These are phyloP conservation scores for Tauraco hartlaubi DNA, from an alignment of 2,797 vertebrate species.

Conservation along the genomic window DNA sequence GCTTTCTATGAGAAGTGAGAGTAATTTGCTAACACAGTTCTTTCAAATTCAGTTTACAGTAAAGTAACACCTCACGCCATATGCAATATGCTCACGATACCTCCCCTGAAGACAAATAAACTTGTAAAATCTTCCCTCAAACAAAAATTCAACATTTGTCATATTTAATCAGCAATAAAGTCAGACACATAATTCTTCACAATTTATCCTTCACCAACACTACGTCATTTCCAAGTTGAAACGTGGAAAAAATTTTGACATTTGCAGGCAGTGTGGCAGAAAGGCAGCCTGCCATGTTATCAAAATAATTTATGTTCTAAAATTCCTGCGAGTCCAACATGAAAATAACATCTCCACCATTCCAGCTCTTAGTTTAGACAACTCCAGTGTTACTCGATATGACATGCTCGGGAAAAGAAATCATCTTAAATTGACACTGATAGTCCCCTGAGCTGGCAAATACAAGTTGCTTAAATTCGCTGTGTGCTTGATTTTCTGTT, in stretches of 20 bases:
- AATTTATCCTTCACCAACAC: slow-evolving; percentile 67
- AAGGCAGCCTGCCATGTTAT: slow-evolving; percentile 70
- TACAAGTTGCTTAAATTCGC: background rate
- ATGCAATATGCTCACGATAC: background rate
- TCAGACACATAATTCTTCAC: slow-evolving; percentile 44
- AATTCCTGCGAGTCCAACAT: slow-evolving; percentile 63
- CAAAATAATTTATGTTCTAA: slow-evolving; percentile 78
- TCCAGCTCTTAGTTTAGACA: slow-evolving; percentile 63
- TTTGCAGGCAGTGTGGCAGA: slow-evolving; percentile 66
- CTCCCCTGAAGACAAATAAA: slow-evolving; percentile 57
- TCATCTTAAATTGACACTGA: slow-evolving; percentile 22
- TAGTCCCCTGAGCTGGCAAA: background rate
- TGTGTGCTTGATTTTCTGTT: slow-evolving; percentile 15
- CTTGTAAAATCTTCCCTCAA: slow-evolving; percentile 63
- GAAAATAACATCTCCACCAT: slow-evolving; percentile 59
- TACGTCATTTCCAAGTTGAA: slow-evolving; percentile 66
- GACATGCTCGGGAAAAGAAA: slow-evolving; percentile 1
- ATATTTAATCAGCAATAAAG: slow-evolving; percentile 68
- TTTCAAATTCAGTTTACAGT: slow-evolving; percentile 1
- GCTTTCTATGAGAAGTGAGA: background rate
- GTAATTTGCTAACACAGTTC: background rate
- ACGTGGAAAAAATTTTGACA: slow-evolving; percentile 20
- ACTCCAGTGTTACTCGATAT: slow-evolving; percentile 14
- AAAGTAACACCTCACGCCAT: background rate
- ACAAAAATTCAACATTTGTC: slow-evolving; percentile 55